These are phyloP conservation scores for Chrysopilus asiliformis DNA, from an alignment of 2,888 invertebrate species.

Conservation along the genomic window DNA sequence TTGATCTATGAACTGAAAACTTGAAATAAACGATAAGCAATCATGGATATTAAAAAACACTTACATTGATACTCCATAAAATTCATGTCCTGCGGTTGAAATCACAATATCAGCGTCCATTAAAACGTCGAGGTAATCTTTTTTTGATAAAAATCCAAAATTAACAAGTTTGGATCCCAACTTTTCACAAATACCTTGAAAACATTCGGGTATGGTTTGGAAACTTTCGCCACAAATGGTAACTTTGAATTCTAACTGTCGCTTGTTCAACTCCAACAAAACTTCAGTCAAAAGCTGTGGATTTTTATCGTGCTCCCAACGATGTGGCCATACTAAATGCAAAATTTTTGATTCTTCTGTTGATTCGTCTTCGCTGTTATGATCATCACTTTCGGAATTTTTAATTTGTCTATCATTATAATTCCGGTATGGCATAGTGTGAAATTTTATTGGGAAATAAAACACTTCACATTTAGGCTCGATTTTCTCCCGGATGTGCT, in stretches of 20 bases:
- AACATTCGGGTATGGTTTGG: slow-evolving; percentile 45
- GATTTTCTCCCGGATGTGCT: slow-evolving; percentile 41
- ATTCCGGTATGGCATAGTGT: slow-evolving; percentile 28
- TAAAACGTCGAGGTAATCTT: slow-evolving; percentile 45
- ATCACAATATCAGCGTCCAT: slow-evolving; percentile 48
- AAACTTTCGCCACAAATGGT: slow-evolving; percentile 49
- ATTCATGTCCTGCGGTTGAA: slow-evolving; percentile 62
- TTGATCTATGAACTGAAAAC: no score
- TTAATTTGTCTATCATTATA: slow-evolving; percentile 13
- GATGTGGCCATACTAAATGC: slow-evolving; percentile 59
- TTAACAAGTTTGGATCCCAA: slow-evolving; percentile 39
- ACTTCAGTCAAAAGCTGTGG: slow-evolving; percentile 49
- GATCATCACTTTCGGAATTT: slow-evolving; percentile 1
- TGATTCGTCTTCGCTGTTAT: slow-evolving; percentile 5
- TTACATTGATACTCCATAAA: slow-evolving; percentile 63
- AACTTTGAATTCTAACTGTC: slow-evolving; percentile 42
- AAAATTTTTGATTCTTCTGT: slow-evolving; percentile 26
- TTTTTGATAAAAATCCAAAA: slow-evolving; percentile 46
- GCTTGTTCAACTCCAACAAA: slow-evolving; percentile 38
- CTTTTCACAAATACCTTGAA: slow-evolving; percentile 39
- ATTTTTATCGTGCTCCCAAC: slow-evolving; percentile 68
- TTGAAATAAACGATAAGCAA: no score
- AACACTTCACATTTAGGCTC: slow-evolving; percentile 47
- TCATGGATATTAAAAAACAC: slow-evolving; percentile 18
- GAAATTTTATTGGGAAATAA: slow-evolving; percentile 46